A percentile compares a stretch with the other conserved stretches of the same genome.
Conservation (phyloP, 2,113 vertebrate species). For the rat (Rattus norvegicus) region GRCr8 NC_086023.1:157785001-157785500, state of each 20-base stretch:
- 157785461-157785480: no score
- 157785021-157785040: background rate
- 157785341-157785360: background rate
- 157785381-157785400: background rate
- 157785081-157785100: background rate
- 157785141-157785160: background rate
- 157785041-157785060: background rate
- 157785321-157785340: background rate
- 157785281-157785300: background rate
- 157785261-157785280: background rate
- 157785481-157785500: background rate
- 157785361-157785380: background rate
- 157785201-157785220: background rate
- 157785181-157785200: background rate
- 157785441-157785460: accelerated
- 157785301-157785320: background rate
- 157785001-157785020: background rate
- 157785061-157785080: background rate
- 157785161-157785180: background rate
- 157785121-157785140: background rate
- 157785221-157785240: accelerated
- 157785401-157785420: background rate
- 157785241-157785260: background rate
- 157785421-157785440: no score
- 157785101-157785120: no score